Evolutionary conservation across 1,140 invertebrate species (phyloP).

Genomic region (Trichonephila clavata): DNA sequence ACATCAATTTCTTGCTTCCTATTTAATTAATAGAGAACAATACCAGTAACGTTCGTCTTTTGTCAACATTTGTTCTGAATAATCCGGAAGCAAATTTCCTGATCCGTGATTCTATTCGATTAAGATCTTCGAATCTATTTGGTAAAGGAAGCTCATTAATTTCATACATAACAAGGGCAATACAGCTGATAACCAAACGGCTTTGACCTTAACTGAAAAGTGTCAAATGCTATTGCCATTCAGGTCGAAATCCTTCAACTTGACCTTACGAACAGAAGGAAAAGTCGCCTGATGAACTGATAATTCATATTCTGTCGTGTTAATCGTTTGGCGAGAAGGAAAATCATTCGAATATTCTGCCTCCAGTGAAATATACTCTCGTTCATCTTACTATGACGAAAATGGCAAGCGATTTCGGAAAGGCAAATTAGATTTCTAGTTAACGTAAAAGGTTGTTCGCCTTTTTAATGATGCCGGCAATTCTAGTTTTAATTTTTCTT

Average conservation of each 20-base stretch:
- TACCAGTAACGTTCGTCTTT: too few species aligned
- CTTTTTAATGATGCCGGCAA: background rate
- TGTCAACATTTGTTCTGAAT: too few species aligned
- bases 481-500: background rate
- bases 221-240: background rate
- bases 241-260: conserved; percentile 52
- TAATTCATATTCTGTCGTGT: background rate
- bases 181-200: background rate
- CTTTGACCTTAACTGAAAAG: background rate
- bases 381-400: background rate
- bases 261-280: conserved; percentile 3
- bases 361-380: background rate
- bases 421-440: background rate
- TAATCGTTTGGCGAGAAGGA: background rate
- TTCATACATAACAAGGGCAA: background rate
- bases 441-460: background rate
- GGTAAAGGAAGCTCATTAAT: background rate
- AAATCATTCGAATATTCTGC: background rate
- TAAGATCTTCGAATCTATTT: background rate
- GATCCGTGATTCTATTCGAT: background rate
- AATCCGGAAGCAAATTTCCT: background rate
- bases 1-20: too few species aligned
- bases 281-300: background rate
- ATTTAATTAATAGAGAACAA: too few species aligned
- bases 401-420: background rate